A percentile compares a stretch with the other conserved stretches of the same genome.
These are phyloP conservation scores for Clamator glandarius DNA, from an alignment of 2,797 vertebrate genomes.

Conservation along the genomic window DNA sequence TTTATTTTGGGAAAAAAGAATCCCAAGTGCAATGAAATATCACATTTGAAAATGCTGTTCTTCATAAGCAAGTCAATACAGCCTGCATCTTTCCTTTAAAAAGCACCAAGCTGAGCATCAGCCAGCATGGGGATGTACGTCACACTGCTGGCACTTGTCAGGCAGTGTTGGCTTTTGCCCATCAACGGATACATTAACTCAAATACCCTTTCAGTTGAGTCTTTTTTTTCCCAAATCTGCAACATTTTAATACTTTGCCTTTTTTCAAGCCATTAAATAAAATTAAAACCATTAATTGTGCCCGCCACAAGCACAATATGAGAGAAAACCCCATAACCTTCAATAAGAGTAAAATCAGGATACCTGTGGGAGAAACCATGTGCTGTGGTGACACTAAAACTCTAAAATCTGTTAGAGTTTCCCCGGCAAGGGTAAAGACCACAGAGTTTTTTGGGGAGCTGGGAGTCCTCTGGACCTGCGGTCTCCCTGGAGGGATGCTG, in stretches of 20 bases:
- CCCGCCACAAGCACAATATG: not conserved
- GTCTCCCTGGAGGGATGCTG: not conserved
- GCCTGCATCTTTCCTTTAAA: not conserved
- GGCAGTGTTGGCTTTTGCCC: not conserved
- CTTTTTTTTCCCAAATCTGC: not conserved
- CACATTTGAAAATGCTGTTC: not conserved
- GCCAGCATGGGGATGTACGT: not conserved
- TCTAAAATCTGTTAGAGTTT: not conserved
- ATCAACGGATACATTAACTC: not conserved
- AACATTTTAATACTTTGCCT: not conserved
- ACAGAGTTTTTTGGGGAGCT: fast-evolving
- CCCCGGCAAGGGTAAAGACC: not conserved
- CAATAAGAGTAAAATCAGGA: not conserved
- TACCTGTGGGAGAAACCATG: not conserved
- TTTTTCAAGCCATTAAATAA: not conserved
- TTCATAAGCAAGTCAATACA: not conserved
- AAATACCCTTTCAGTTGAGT: not conserved
- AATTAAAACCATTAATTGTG: no score
- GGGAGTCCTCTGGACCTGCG: not conserved
- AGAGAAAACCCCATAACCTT: not conserved
- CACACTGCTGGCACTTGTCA: not conserved
- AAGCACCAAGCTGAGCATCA: not conserved
- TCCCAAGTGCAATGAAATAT: not conserved
- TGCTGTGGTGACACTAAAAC: fast-evolving
- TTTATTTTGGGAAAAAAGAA: not conserved